These are phyloP conservation scores for Dynastes grantii DNA, from an alignment of 2,888 invertebrate species.

Conservation along the genomic window DNA sequence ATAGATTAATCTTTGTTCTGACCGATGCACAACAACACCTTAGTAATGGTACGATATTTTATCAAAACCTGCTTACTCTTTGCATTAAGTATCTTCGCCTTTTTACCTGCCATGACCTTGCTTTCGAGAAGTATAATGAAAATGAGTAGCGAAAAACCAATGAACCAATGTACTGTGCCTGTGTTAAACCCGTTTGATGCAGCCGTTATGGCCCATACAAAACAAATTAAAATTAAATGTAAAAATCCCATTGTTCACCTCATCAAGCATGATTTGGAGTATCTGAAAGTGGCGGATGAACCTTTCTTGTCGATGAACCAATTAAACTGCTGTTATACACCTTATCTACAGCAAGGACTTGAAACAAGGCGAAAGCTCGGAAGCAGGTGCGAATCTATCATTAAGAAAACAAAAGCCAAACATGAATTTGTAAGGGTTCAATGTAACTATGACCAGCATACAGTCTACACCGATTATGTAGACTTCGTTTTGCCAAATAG, in stretches of 20 bases:
- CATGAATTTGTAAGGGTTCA: constrained; percentile 23
- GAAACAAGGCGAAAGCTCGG: neutral
- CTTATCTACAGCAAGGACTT: constrained; percentile 1
- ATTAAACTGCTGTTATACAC: constrained; percentile 34
- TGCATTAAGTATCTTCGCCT: neutral
- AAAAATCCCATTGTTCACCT: constrained; percentile 20
- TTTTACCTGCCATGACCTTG: neutral
- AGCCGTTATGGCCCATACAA: neutral
- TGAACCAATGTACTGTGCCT: constrained; percentile 7
- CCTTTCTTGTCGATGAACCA: constrained; percentile 32
- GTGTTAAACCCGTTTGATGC: constrained; percentile 22
- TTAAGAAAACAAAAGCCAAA: neutral
- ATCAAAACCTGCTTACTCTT: constrained; percentile 8
- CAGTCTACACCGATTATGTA: constrained; percentile 20
- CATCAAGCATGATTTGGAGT: constrained; percentile 22
- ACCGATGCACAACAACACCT: neutral
- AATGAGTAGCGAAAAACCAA: neutral
- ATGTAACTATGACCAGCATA: constrained; percentile 9
- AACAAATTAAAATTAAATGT: constrained; percentile 20
- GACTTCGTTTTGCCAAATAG: constrained; percentile 16
- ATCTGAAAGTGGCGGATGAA: constrained; percentile 20
- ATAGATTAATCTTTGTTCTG: neutral
- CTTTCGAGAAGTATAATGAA: neutral
- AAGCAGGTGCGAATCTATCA: constrained; percentile 2
- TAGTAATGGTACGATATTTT: neutral